Base-by-base conservation (phyloP, 2,113 vertebrate species). In the Pedionomus torquatus region DNA sequence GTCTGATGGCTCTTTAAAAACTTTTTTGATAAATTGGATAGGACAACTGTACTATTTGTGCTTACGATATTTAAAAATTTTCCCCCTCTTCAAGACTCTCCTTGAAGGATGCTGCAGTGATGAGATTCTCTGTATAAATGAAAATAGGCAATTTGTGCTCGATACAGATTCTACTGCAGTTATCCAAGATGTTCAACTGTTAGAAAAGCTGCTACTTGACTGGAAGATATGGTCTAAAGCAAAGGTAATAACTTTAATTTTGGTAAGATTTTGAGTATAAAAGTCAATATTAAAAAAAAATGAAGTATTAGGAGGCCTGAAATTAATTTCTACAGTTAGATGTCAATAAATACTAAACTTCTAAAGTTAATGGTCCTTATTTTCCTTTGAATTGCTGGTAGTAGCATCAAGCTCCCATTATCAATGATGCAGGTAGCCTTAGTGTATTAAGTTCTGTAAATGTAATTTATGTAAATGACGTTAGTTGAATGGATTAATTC, bases 161-260 rank as follows among this genome's bases (percentile, higher is more conserved):
- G 98, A 99, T 77, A 61, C 96, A 0, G 98, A 99, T 87, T 99
- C 99, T 43, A 96, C 90, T 51, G 99, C 99, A 33, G 98, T 99
- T 93, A 99, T 99, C 39, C 99, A 99, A 94, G 99, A 99, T 87
- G 98, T 99, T 87, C 97, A 97, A 4, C 98, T 99, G 52, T 95
- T 99, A 48, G 99, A 99, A 92, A 98, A 99, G 44, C 78, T 99
- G 11, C 95, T 99, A 68, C 97, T 99, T 92, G 99, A 99, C 97
- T 99, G 99, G 99, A 99, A 99, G 97, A 99, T 99, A 96, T 99
- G 99, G 99, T 98, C 98, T 95, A 99, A 99, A 95, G 99, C 99
- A 71, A 98, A 99, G 98, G 99, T 98, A 97, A 92, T 65, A 78
- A 16, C 17, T 81, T 65, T n/a, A 25, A 71, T 68, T 75, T 75